Evolutionary conservation across 2,113 vertebrate genomes (phyloP).

Genomic region (Catagonus wagneri): DNA sequence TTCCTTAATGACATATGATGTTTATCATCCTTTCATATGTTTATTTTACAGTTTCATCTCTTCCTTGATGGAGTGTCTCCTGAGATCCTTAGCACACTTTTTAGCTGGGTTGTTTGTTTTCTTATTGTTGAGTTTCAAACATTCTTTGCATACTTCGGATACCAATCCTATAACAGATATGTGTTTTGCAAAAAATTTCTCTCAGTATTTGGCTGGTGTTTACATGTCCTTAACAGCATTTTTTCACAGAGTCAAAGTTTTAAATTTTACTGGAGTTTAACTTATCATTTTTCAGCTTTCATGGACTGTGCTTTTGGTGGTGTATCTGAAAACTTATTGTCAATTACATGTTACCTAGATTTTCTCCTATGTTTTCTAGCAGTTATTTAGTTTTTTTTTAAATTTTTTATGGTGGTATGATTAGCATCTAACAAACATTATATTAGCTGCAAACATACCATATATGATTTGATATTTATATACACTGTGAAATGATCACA

Average conservation of each 20-base stretch:
- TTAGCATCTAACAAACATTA: too few relatives aligned
- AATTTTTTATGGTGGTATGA: too few relatives aligned
- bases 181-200: neutral
- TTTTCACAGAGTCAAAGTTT: neutral
- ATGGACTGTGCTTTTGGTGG: neutral
- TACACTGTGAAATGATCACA: too few relatives aligned
- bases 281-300: neutral
- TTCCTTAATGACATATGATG: neutral
- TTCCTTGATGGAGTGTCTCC: neutral
- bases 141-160: neutral
- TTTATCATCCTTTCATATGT: neutral
- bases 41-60: neutral
- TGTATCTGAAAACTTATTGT: neutral
- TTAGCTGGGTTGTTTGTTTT: neutral
- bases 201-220: neutral
- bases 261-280: neutral
- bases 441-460: too few relatives aligned
- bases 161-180: neutral
- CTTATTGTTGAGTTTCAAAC: neutral
- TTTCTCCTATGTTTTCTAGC: neutral
- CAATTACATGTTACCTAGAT: neutral
- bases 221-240: neutral
- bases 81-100: neutral
- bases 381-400: neutral
- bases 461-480: too few relatives aligned